These are phyloP conservation scores for Panagrolaimus sp. DNA, from an alignment of 1,140 invertebrate species.

Conservation along the genomic window DNA sequence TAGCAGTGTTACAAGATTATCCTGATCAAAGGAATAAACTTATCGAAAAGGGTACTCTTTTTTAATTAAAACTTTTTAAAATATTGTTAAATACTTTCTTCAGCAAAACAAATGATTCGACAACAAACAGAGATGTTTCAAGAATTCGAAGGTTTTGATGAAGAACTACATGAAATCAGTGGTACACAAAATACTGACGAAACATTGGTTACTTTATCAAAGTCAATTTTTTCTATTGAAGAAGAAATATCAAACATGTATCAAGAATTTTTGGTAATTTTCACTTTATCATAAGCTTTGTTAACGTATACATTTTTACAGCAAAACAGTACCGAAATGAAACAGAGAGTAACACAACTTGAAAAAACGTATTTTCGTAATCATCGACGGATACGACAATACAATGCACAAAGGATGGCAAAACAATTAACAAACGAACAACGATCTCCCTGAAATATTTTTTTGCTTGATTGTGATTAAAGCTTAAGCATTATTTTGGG, in stretches of 20 bases:
- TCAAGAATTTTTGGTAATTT: constrained; percentile 21
- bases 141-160: constrained; percentile 10
- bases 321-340: constrained; percentile 17
- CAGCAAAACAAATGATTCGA: constrained; percentile 5
- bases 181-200: constrained; percentile 21
- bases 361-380: constrained; percentile 19
- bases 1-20: constrained; percentile 69
- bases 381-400: not conserved
- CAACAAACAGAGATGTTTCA: not conserved
- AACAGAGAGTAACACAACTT: constrained; percentile 18
- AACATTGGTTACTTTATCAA: constrained; percentile 11
- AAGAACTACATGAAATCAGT: constrained; percentile 8
- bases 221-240: constrained; percentile 16
- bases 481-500: too few species aligned
- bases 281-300: not conserved
- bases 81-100: not conserved
- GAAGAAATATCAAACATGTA: constrained; percentile 19
- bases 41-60: constrained; percentile 24
- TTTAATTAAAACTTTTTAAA: not conserved
- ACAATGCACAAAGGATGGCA: too few species aligned
- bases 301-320: too few species aligned
- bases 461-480: too few species aligned
- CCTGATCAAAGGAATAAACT: constrained; percentile 30
- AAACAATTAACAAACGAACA: too few species aligned
- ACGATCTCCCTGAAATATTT: too few species aligned